A percentile compares a stretch with the other conserved stretches of the same genome.
Conservation (phyloP, 1,140 invertebrate genomes). For the Drosophila busckii region DNA sequence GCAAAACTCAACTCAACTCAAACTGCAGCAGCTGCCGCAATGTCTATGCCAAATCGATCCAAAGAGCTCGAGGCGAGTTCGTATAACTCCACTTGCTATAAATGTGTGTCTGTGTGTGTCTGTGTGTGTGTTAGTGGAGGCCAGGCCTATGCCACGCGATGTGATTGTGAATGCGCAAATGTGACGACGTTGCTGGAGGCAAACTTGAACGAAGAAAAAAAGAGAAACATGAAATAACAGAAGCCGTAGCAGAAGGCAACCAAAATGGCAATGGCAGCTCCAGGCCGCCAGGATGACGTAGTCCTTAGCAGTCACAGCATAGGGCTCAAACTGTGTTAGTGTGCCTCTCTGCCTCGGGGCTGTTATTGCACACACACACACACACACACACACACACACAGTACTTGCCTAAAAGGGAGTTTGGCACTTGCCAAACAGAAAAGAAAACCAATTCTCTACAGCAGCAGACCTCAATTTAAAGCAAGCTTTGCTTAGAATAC, state of each 20-base stretch:
- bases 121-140: conserved; percentile 31
- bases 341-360: conserved; percentile 50
- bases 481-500: no score
- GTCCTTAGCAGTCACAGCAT: conserved; percentile 51
- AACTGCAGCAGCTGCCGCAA: conserved; percentile 63
- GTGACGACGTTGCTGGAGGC: conserved; percentile 52
- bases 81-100: conserved; percentile 52
- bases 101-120: conserved; percentile 16
- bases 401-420: conserved; percentile 54
- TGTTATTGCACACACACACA: conserved; percentile 45
- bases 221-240: no score
- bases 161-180: conserved; percentile 74
- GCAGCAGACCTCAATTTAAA: no score
- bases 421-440: no score
- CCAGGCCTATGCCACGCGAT: conserved; percentile 64
- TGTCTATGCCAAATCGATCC: conserved; percentile 67
- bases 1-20: conserved; percentile 12
- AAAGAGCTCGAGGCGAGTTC: conserved; percentile 43
- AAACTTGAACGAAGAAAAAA: no score
- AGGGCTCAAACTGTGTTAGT: conserved; percentile 61
- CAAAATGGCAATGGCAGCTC: conserved; percentile 48
- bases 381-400: conserved; percentile 14
- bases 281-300: conserved; percentile 65
- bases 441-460: no score
- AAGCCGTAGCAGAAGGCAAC: no score